Base-by-base conservation (phyloP, 2,797 vertebrate genomes). In the Eupleurogrammus muticus region DNA sequence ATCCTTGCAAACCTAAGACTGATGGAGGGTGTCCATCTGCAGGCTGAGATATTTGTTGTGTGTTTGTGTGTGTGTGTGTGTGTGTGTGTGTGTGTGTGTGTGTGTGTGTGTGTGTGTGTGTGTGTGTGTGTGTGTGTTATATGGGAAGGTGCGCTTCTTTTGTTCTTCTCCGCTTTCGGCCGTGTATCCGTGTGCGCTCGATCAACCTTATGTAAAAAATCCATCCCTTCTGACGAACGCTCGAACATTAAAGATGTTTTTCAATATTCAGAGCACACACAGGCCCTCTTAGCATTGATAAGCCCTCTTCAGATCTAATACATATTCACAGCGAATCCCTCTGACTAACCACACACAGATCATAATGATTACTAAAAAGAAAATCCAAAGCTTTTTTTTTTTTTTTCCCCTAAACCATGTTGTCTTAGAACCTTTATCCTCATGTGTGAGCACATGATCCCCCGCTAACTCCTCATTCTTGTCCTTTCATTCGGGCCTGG, bases 401-500 rank as follows among this genome's bases (percentile, higher is more conserved):
- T 6, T 28, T 28, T 28, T 28, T 28, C 6, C 21, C 44, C 55
- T 24, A 50, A 56, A 62, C 20, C 35, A 3, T 20, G 49, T 68
- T 64, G 11, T 28, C 21, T 44, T 69, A 1, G 59, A 34, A 60
- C 59, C 5, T 35, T 70, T 70, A 2, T 60, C 28, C n/a, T 69
- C 11, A 51, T 17, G 23, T 40, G 14, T 32, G 24, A 57, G 62
- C 17, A 62, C 32, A 73, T 68, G 7, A n/a, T 44, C 52, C 2
- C n/a, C n/a, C n/a, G n/a, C n/a, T 90, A 83, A 86, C 93, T 88
- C 79, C 81, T 91, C 28, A 28, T 90, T 92, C 85, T 89, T 94
- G 92, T 89, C 92, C 92, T 79, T 93, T 85, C 73, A 87, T 94
- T 91, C 83, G 54, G 87, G 91, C 93, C 89, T 92, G 93, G 87